phyloP scores from a whole-genome alignment of 2,888 invertebrate species.

The Macaria notata region DNA sequence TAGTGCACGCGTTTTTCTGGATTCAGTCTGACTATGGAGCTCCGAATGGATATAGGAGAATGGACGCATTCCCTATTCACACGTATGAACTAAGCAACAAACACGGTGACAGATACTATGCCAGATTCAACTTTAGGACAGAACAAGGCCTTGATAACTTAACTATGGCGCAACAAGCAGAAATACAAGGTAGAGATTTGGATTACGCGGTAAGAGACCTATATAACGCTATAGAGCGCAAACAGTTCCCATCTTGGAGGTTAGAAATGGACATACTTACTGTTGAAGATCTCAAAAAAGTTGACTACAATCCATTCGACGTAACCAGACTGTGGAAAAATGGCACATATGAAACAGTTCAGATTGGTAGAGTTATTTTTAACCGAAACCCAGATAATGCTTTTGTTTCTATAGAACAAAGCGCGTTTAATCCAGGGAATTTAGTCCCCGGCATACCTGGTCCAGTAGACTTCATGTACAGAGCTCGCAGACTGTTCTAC shows the following conservation, averaged over 20 bases:
- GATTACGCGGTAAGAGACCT: constrained; percentile 91
- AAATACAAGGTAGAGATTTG: constrained; percentile 87
- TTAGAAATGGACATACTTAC: constrained; percentile 59
- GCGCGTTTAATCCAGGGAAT: constrained; percentile 56
- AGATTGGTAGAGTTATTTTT: constrained; percentile 54
- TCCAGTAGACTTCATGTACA: constrained; percentile 54
- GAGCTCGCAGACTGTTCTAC: constrained; percentile 51
- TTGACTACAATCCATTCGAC: constrained; percentile 62
- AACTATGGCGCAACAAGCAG: constrained; percentile 81
- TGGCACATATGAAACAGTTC: constrained; percentile 53
- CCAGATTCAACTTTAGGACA: constrained; percentile 95
- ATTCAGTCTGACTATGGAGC: constrained; percentile 93
- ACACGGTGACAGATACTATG: constrained; percentile 86
- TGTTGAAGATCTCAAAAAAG: constrained; percentile 41
- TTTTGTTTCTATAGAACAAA: constrained; percentile 51
- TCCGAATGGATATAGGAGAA: constrained; percentile 93
- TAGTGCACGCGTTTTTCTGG: constrained; percentile 88
- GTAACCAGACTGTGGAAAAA: constrained; percentile 58
- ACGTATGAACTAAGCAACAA: constrained; percentile 93
- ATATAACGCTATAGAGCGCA: constrained; percentile 62
- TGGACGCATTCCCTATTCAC: constrained; percentile 95
- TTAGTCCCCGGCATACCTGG: constrained; percentile 67
- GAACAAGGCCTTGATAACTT: constrained; percentile 92
- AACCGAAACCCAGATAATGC: constrained; percentile 53
- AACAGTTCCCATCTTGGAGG: constrained; percentile 52